Evolutionary conservation across 2,113 vertebrate species (phyloP), one percentile per base, ranked within the genome.

Genomic region (Anthoscopus minutus): DNA sequence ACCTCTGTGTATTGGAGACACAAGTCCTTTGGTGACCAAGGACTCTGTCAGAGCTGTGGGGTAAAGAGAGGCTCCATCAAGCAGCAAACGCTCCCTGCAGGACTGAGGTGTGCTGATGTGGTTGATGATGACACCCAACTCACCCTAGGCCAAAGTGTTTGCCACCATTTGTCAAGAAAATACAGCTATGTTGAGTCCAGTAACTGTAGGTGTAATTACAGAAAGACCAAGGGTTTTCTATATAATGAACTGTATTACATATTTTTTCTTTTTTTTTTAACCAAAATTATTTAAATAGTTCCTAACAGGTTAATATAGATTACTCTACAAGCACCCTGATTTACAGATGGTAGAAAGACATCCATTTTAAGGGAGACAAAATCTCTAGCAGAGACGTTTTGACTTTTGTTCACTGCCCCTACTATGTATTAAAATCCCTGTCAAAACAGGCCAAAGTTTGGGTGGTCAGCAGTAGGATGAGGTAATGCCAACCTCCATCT

Each of bases 31-130:
- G 7, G 14, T 24, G 24, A 31, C 17, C 35, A 25, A 35, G 20
- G 25, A 17, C 1, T 4, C 13, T 18, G 25, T 15, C 72, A 57
- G 33, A 3, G 8, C 48, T 27, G 18, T 0, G 0, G 38, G 7
- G 33, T 6, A 0, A 9, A 72, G 11, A 23, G 13, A 27, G 10
- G 22, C 60, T 81, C 65, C 56, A n/a, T 21, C 31, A 9, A 42
- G 30, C 1, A 0, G 22, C 30, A 38, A 35, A 57, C 0, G 1
- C 11, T 78, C n/a, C 48, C 40, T 6, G 0, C 50, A 54, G 60
- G 35, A 60, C 35, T 6, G 17, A 56, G 35, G 12, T 11, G 18
- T 5, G 45, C 38, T 3, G 1, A 33, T 5, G 1, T 4, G 5
- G 53, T 44, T 42, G n/a, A 48, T 3, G 5, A 57, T 0, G 2